Conservation (phyloP, 2,113 vertebrate genomes). For the Myrmecobius fasciatus region DNA sequence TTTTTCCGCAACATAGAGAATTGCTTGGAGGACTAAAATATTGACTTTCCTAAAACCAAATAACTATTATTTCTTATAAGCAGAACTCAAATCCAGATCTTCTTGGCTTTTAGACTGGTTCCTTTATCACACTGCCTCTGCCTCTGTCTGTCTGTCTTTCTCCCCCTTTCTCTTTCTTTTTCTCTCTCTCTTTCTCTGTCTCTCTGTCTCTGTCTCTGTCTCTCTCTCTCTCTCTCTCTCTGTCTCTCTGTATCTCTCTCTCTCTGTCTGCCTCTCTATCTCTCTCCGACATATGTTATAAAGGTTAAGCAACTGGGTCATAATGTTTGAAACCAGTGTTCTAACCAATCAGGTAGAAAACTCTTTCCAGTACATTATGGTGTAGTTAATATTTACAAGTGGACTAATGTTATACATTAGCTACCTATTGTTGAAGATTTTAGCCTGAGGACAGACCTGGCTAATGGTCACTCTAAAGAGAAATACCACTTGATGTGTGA, state of each 20-base stretch:
- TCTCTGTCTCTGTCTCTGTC: no score
- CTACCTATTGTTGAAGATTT: not conserved
- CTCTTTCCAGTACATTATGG: not conserved
- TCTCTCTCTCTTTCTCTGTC: no score
- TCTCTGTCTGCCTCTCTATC: no score
- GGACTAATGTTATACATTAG: not conserved
- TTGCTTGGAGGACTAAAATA: not conserved
- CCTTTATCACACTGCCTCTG: not conserved
- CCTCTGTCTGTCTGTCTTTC: not conserved
- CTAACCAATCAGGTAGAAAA: not conserved
- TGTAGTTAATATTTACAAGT: slow-evolving; percentile 14
- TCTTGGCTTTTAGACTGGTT: not conserved
- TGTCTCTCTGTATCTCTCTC: no score
- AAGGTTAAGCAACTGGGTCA: not conserved
- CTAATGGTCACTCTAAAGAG: not conserved
- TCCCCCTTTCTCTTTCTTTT: no score
- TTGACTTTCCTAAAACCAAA: not conserved
- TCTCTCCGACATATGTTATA: not conserved
- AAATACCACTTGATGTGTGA: not conserved
- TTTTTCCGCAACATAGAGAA: not conserved
- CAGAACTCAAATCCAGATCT: not conserved
- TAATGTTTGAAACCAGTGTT: not conserved
- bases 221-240: no score
- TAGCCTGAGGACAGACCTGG: not conserved
- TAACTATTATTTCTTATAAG: not conserved